Conservation (phyloP, 2,888 invertebrate species). For the Eristalinus sepulchralis region DNA sequence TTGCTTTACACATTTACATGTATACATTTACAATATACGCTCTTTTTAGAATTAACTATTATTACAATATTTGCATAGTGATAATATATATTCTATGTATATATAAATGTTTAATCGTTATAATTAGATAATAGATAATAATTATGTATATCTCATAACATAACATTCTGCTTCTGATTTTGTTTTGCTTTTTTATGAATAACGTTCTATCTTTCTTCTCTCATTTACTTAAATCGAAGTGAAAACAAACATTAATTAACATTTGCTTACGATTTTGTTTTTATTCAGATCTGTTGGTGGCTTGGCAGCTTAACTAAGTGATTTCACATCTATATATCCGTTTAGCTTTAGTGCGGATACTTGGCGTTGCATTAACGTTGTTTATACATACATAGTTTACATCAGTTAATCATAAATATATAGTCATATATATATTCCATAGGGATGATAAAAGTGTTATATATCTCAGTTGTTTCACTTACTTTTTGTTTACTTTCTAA, state of each 20-base stretch:
- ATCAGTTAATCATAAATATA: constrained; percentile 15
- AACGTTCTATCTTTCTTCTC: neutral
- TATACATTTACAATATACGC: constrained; percentile 58
- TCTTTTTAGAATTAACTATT: constrained; percentile 57
- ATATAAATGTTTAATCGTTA: constrained; percentile 54
- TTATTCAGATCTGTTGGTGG: neutral
- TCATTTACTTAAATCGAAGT: neutral
- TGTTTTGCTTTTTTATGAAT: neutral
- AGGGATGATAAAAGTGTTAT: constrained; percentile 44
- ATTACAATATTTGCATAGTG: constrained; percentile 44
- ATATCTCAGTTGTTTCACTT: constrained; percentile 43
- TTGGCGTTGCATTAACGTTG: constrained; percentile 17
- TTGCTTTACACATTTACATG: constrained; percentile 45
- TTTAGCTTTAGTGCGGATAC: neutral
- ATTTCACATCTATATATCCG: neutral
- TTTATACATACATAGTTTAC: constrained; percentile 9
- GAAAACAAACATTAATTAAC: constrained; percentile 27
- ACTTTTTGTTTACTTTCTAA: constrained; percentile 24
- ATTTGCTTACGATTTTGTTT: neutral
- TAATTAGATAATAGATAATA: constrained; percentile 53
- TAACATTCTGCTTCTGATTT: constrained; percentile 25
- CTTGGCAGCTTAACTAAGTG: neutral
- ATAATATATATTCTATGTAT: constrained; percentile 37
- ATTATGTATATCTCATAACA: constrained; percentile 55
- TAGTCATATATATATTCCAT: constrained; percentile 21